These are phyloP conservation scores for Drosophila truncata DNA, from an alignment of 1,140 invertebrate genomes.

Conservation along the genomic window DNA sequence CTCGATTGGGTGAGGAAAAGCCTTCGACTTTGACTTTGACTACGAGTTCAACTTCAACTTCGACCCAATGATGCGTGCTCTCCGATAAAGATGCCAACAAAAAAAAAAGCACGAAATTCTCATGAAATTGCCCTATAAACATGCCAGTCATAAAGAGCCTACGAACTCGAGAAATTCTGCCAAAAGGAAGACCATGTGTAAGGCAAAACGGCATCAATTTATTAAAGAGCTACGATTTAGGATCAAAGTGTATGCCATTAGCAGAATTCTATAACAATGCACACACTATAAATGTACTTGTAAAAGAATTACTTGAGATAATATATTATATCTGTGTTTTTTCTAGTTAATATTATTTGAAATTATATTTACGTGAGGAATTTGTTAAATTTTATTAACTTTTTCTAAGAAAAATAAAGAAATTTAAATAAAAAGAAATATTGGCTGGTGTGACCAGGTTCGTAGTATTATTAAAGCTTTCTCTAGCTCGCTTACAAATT, in stretches of 20 bases:
- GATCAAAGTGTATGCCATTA: constrained; percentile 3
- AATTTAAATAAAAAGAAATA: too few species aligned
- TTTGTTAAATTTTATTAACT: too few species aligned
- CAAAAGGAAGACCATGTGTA: background rate
- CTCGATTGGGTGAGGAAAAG: constrained; percentile 50
- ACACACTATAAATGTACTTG: background rate
- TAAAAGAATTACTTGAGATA: background rate
- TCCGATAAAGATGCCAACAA: constrained; percentile 58
- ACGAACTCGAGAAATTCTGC: constrained; percentile 10
- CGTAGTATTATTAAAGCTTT: too few species aligned
- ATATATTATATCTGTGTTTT: background rate
- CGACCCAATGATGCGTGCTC: constrained; percentile 67
- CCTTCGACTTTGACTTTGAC: constrained; percentile 10
- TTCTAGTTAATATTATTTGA: background rate
- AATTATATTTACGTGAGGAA: too few species aligned
- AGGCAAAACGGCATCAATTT: constrained; percentile 9
- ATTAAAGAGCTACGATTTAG: constrained; percentile 15
- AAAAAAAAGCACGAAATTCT: constrained; percentile 8
- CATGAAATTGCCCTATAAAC: constrained; percentile 29
- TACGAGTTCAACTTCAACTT: constrained; percentile 6
- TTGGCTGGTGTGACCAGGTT: too few species aligned
- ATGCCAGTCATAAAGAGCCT: constrained; percentile 48
- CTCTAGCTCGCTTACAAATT: too few species aligned
- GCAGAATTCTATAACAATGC: constrained; percentile 1
- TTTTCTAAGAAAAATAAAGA: too few species aligned